phyloP scores from a whole-genome alignment of 2,113 vertebrate species.

The Gadus macrocephalus region DNA sequence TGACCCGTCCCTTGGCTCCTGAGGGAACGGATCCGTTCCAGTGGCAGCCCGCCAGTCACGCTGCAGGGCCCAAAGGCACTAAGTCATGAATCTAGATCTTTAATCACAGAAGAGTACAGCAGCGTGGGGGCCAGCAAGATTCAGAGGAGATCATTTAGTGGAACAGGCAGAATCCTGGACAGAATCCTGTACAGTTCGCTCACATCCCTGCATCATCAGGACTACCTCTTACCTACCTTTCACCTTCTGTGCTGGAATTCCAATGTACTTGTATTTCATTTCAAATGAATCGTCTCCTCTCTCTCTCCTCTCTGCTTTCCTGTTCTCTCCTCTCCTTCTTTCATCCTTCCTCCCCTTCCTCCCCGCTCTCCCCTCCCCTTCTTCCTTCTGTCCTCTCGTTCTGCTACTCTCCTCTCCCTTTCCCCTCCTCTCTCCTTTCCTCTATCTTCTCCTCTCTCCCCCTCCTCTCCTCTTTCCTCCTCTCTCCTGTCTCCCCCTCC shows the following conservation, averaged over 20 bases:
- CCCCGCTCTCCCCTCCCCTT: background rate
- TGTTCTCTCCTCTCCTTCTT: no score
- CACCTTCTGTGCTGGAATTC: no score
- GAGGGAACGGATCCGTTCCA: slow-evolving; percentile 14
- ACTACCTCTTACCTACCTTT: no score
- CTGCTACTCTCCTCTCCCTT: background rate
- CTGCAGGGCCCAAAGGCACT: slow-evolving; percentile 4
- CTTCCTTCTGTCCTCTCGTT: slow-evolving; percentile 32
- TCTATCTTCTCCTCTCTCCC: no score
- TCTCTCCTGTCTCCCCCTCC: background rate
- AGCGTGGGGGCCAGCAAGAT: slow-evolving; percentile 34
- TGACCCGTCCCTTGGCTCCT: no score
- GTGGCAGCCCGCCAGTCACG: slow-evolving; percentile 22
- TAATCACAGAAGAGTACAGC: slow-evolving; percentile 50
- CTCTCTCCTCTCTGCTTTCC: no score
- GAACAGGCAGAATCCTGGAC: background rate
- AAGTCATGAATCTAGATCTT: slow-evolving; percentile 51
- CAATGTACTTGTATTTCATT: no score
- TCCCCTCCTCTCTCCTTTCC: no score
- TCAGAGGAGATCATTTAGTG: slow-evolving; percentile 27
- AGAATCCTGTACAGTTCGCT: background rate
- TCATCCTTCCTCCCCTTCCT: background rate
- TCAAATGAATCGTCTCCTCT: no score
- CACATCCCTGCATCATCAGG: no score
- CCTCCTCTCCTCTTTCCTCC: background rate